A percentile compares a stretch with the other conserved stretches of the same genome.
phyloP scores from a whole-genome alignment of 30 jellyfish, hydroid and myxozoan genomes.

The Phacellophora camtschatica region DNA sequence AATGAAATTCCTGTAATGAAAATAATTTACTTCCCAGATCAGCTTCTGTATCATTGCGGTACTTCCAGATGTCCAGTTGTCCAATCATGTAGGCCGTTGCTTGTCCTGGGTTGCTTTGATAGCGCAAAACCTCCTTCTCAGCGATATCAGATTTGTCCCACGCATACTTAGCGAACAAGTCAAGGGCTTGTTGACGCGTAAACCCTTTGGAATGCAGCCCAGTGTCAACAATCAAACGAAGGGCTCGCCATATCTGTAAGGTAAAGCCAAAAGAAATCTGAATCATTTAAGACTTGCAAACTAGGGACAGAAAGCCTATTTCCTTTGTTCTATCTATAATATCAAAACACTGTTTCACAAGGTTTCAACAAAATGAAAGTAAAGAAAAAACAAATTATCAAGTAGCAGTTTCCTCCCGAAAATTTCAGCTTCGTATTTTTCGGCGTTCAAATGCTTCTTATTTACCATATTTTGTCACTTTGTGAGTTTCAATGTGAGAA shows the following conservation, averaged over 20 bases:
- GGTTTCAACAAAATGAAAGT: too few relatives aligned
- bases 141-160: slow-evolving; percentile 98
- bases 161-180: slow-evolving; percentile 81
- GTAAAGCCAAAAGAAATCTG: too few relatives aligned
- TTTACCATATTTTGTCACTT: too few relatives aligned
- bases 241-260: slow-evolving; percentile 97
- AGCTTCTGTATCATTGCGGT: slow-evolving; percentile 73
- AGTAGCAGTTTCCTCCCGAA: too few relatives aligned
- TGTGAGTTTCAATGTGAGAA: too few relatives aligned
- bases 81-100: slow-evolving; percentile 99
- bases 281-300: too few relatives aligned
- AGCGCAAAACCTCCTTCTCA: slow-evolving; percentile 89
- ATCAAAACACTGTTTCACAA: too few relatives aligned
- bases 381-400: too few relatives aligned
- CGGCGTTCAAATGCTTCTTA: too few relatives aligned
- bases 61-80: slow-evolving; percentile 83
- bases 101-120: slow-evolving; percentile 99
- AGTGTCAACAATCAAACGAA: slow-evolving; percentile 95
- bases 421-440: too few relatives aligned
- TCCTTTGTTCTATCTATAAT: too few relatives aligned
- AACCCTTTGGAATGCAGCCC: slow-evolving; percentile 91
- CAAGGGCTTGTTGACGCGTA: slow-evolving; percentile 81
- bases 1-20: slow-evolving; percentile 90
- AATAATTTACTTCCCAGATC: slow-evolving; percentile 61
- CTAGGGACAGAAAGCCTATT: too few relatives aligned